A percentile compares a stretch with the other conserved stretches of the same genome.
Conservation (phyloP, 2,797 vertebrate species). For the Eospalax fontanierii region DNA sequence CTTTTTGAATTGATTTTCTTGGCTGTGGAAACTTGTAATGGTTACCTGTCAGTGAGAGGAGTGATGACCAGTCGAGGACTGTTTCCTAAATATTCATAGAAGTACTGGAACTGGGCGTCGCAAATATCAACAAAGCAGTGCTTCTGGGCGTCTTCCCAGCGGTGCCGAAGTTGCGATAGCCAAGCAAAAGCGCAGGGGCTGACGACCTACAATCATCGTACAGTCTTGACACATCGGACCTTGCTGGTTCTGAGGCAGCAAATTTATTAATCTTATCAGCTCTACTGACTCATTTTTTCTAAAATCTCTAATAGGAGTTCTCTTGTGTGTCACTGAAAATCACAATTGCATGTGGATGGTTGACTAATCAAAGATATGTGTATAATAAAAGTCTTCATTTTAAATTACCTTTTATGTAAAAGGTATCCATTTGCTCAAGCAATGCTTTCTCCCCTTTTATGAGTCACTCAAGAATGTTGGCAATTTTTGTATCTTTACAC, state of each 20-base stretch:
- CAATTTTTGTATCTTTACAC: slow-evolving; percentile 16
- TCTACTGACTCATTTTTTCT: slow-evolving; percentile 26
- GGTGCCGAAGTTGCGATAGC: slow-evolving; percentile 92
- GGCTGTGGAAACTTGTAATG: not conserved
- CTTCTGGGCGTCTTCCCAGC: slow-evolving; percentile 90
- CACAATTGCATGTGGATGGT: slow-evolving; percentile 15
- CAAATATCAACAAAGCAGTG: slow-evolving; percentile 92
- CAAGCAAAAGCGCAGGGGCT: slow-evolving; percentile 91
- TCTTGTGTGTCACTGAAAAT: slow-evolving; percentile 49
- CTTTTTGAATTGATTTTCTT: not conserved
- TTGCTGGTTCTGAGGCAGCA: not conserved
- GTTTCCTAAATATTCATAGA: slow-evolving; percentile 95
- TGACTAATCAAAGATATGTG: slow-evolving; percentile 46
- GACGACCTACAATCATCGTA: slow-evolving; percentile 87
- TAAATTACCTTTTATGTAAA: slow-evolving; percentile 73
- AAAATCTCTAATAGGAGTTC: slow-evolving; percentile 59
- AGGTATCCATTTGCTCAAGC: slow-evolving; percentile 59
- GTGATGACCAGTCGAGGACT: slow-evolving; percentile 92
- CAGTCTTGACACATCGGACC: not conserved
- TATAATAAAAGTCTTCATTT: slow-evolving; percentile 66
- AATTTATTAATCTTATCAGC: not conserved
- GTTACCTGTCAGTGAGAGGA: slow-evolving; percentile 93
- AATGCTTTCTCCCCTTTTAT: slow-evolving; percentile 4
- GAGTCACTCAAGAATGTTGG: not conserved
- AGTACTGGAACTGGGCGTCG: slow-evolving; percentile 93